Evolutionary conservation across 2,797 vertebrate genomes (phyloP), one percentile per base, ranked within the genome.

Genomic region (Diglossa cyanea): DNA sequence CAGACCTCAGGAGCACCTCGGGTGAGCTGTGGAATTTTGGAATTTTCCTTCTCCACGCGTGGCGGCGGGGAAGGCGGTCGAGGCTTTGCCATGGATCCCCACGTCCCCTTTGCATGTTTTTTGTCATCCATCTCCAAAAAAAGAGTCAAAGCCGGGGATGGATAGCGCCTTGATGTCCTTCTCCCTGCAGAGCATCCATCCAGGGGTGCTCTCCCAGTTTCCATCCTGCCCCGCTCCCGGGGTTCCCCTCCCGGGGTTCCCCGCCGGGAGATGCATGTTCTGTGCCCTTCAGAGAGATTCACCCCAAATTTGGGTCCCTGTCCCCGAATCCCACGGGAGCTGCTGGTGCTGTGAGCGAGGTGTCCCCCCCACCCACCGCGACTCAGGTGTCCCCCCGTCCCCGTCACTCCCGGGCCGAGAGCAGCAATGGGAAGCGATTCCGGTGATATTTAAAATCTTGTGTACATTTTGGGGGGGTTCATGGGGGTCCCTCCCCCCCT

Each of bases 361-460:
- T 89, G 80, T 60, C 19, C 40, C 47, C 28, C 39, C 50, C 40
- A 54, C 53, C 53, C 53, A 54, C 53, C 23, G 14, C 26, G 3
- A 54, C 92, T 90, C 87, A 87, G 80, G 86, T 84, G 86, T 40
- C 77, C 91, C 87, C 87, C 86, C 35, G n/a, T n/a, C 35, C 73
- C 90, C 51, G 39, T 51, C 39, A 15, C 93, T 91, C 30, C 85
- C 85, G 68, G 14, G 80, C 86, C 57, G 11, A 81, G 73, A 35
- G 26, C 92, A 89, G 96, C 84, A 74, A 92, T 93, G 97, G 94
- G 77, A 91, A 91, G 78, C 67, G 40, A 84, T 91, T 74, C 95
- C 44, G 68, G 65, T 95, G 90, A 82, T 97, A 97, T 95, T 97
- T 96, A 97, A 97, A 97, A 90, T 82, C 91, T 93, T 92, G 83